phyloP scores from a whole-genome alignment of 2,113 vertebrate species.

The Trogon melanurus region DNA sequence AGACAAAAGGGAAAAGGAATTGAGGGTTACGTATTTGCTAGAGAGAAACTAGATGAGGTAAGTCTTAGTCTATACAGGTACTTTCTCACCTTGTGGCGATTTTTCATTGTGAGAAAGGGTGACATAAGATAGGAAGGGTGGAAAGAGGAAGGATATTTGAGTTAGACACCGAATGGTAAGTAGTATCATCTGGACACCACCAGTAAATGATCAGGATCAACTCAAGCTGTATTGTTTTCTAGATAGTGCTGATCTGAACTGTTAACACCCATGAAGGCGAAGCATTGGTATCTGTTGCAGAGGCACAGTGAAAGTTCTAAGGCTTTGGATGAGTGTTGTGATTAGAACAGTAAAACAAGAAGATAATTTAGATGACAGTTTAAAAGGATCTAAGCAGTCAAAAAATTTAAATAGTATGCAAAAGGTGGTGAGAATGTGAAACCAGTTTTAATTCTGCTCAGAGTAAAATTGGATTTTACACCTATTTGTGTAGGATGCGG shows the following conservation, averaged over 20 bases:
- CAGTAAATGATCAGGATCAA: background rate
- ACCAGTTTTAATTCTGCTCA: background rate
- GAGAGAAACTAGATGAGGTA: background rate
- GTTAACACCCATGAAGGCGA: background rate
- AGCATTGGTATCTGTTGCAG: background rate
- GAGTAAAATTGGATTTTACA: constrained; percentile 16
- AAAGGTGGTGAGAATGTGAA: constrained; percentile 51
- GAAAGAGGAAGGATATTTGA: background rate
- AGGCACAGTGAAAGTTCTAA: background rate
- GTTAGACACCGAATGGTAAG: background rate
- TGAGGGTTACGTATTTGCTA: background rate
- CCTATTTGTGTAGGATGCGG: background rate
- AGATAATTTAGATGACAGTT: constrained; percentile 49
- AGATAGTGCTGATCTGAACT: background rate
- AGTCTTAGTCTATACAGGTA: background rate
- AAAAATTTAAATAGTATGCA: constrained; percentile 24
- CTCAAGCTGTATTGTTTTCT: background rate
- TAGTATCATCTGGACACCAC: background rate
- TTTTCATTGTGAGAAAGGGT: background rate
- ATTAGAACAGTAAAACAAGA: constrained; percentile 49
- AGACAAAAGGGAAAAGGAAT: background rate
- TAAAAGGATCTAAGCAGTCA: constrained; percentile 43
- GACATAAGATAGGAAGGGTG: fast-evolving
- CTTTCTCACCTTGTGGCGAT: background rate
- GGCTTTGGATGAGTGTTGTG: constrained; percentile 34